A percentile compares a stretch with the other conserved stretches of the same genome.
Evolutionary conservation across 2,888 invertebrate genomes (phyloP).

Genomic region (Scaptomyza reducta): DNA sequence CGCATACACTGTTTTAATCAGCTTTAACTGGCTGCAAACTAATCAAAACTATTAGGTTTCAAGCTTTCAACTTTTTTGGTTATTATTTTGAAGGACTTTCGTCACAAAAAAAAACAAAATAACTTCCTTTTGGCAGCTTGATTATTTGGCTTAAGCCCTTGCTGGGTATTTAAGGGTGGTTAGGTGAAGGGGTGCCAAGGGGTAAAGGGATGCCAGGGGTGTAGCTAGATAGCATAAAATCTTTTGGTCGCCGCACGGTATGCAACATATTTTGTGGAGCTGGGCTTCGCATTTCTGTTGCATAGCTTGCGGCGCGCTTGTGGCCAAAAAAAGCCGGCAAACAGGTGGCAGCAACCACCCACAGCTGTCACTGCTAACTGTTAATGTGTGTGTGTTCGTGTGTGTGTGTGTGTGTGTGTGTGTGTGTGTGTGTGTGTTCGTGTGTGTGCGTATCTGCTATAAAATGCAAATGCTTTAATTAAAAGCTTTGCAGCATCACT

Average conservation of each 20-base stretch:
- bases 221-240: conserved; percentile 30
- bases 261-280: conserved; percentile 25
- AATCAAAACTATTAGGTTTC: too few species aligned
- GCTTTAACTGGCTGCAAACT: too few species aligned
- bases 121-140: too few species aligned
- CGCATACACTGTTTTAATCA: too few species aligned
- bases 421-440: conserved; percentile 16
- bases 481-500: conserved; percentile 75
- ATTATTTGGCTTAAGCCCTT: background rate
- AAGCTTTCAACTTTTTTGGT: too few species aligned
- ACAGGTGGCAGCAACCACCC: conserved; percentile 39
- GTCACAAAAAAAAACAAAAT: too few species aligned
- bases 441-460: conserved; percentile 54
- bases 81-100: too few species aligned
- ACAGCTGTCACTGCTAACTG: background rate
- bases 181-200: too few species aligned
- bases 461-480: conserved; percentile 80
- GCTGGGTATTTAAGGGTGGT: background rate
- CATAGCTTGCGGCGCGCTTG: conserved; percentile 76
- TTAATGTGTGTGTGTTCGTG: conserved; percentile 1
- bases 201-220: too few species aligned
- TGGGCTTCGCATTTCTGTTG: conserved; percentile 57
- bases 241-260: conserved; percentile 41
- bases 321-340: conserved; percentile 63
- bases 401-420: conserved; percentile 35